phyloP scores from a whole-genome alignment of 2,113 vertebrate genomes.

The Nibea coibor region DNA sequence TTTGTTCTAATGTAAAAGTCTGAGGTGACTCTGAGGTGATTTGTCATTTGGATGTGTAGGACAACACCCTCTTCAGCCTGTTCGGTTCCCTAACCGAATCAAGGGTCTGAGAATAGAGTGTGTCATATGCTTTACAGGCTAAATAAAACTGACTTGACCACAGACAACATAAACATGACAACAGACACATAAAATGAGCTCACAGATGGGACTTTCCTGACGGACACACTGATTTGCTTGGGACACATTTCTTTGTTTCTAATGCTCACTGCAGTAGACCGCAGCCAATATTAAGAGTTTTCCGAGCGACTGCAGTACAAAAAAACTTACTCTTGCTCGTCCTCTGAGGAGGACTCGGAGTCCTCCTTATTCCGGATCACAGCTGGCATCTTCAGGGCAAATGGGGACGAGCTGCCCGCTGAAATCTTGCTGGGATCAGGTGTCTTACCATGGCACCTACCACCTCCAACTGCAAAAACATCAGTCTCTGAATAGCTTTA shows the following conservation, averaged over 20 bases:
- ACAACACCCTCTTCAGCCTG: background rate
- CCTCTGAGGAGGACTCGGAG: slow-evolving; percentile 85
- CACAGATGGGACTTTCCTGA: background rate
- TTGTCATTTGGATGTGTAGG: background rate
- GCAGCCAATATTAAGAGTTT: background rate
- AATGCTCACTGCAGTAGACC: background rate
- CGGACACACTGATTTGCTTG: background rate
- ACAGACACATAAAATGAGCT: background rate
- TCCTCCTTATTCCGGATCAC: slow-evolving; percentile 88
- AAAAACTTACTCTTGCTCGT: slow-evolving; percentile 83
- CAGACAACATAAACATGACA: background rate
- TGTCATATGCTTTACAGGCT: background rate
- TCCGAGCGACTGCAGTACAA: background rate
- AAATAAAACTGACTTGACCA: background rate
- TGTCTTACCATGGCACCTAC: slow-evolving; percentile 60
- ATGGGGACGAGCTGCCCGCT: slow-evolving; percentile 30
- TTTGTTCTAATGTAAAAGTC: background rate
- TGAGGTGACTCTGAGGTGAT: background rate
- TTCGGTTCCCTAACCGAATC: background rate
- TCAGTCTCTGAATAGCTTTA: background rate
- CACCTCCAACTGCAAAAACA: slow-evolving; percentile 22
- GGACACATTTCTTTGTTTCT: background rate
- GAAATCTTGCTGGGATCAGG: slow-evolving; percentile 60
- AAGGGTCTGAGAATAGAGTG: too few species aligned
- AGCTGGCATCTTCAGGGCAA: slow-evolving; percentile 86